These are phyloP conservation scores for Notamacropus eugenii DNA, from an alignment of 2,797 vertebrate species.

Conservation along the genomic window DNA sequence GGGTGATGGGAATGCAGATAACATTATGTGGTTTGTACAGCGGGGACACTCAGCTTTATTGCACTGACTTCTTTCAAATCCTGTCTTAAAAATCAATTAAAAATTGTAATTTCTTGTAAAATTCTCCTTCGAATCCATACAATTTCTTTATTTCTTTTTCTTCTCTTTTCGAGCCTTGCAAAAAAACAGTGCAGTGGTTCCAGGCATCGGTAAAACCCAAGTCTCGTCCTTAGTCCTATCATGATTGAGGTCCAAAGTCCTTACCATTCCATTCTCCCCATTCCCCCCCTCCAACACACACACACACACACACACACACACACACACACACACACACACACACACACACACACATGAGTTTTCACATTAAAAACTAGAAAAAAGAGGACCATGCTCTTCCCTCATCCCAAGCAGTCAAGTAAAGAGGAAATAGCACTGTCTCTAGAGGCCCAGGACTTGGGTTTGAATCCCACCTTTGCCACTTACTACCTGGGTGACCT, in stretches of 20 bases:
- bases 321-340: neutral
- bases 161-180: slow-evolving; percentile 28
- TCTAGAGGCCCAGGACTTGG: neutral
- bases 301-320: neutral
- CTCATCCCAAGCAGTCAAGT: neutral
- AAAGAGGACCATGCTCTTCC: neutral
- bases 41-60: slow-evolving; percentile 33
- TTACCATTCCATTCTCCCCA: slow-evolving; percentile 31
- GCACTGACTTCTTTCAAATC: slow-evolving; percentile 64
- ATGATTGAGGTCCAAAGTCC: slow-evolving; percentile 55
- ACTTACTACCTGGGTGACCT: neutral
- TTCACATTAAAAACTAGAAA: slow-evolving; percentile 45
- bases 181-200: neutral
- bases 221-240: slow-evolving; percentile 45
- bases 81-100: slow-evolving; percentile 65
- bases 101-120: slow-evolving; percentile 69
- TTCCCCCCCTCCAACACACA: slow-evolving; percentile 14
- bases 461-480: neutral
- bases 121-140: slow-evolving; percentile 56
- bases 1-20: slow-evolving; percentile 56
- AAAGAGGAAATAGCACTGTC: neutral
- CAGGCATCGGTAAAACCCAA: slow-evolving; percentile 40
- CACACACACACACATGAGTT: slow-evolving; percentile 14
- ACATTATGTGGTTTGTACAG: slow-evolving; percentile 48
- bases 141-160: slow-evolving; percentile 24